Percentiles rank a stretch among this genome's conserved stretches.
phyloP scores from a whole-genome alignment of 2,113 vertebrate species.

The Eidolon helvum region DNA sequence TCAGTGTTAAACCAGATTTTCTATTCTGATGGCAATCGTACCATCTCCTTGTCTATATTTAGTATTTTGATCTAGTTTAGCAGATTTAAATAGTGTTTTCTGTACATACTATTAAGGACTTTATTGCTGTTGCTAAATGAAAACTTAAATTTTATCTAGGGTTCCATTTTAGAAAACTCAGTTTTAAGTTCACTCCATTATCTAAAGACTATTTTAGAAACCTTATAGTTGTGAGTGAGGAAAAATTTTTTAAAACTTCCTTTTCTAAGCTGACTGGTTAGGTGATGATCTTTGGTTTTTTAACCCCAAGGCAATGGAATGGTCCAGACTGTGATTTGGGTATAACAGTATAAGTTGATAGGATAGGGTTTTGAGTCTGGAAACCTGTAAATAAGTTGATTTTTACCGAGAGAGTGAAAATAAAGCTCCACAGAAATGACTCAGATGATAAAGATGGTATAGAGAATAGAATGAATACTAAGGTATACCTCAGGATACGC shows the following conservation, averaged over 20 bases:
- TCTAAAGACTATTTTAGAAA: background rate
- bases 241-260: background rate
- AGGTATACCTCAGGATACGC: background rate
- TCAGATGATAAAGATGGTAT: background rate
- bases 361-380: background rate
- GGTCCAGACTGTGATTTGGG: background rate
- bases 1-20: background rate
- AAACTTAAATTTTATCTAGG: background rate
- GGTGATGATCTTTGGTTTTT: background rate
- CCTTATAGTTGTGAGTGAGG: background rate
- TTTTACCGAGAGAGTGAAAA: background rate
- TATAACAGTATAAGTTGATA: background rate
- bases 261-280: background rate
- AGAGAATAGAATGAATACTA: background rate
- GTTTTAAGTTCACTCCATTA: background rate
- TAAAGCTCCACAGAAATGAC: background rate
- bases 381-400: background rate
- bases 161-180: constrained; percentile 4
- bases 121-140: background rate
- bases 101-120: background rate
- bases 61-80: background rate
- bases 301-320: background rate
- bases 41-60: background rate
- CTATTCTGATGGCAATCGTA: background rate
- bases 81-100: background rate